Evolutionary conservation across 64 coral and sea anemone species (phyloP).

Genomic region (Hydrozoanthus tunicans): DNA sequence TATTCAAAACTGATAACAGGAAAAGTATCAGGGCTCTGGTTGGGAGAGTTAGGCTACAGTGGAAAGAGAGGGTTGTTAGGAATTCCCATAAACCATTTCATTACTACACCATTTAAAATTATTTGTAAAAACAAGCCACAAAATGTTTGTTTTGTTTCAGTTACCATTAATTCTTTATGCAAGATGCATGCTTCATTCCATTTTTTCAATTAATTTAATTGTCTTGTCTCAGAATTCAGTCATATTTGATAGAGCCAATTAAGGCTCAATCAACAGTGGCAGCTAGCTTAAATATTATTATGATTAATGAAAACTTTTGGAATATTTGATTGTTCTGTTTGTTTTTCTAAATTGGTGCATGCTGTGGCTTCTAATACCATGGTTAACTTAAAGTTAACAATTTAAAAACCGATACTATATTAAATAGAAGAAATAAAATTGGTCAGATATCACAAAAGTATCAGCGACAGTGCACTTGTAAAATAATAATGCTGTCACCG

Average conservation of each 20-base stretch:
- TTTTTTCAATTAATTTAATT: slow-evolving; percentile 8
- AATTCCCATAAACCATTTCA: neutral
- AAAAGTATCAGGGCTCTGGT: too few relatives aligned
- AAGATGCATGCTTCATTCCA: slow-evolving; percentile 2
- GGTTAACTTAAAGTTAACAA: too few relatives aligned
- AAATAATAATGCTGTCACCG: too few relatives aligned
- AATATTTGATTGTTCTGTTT: too few relatives aligned
- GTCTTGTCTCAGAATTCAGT: slow-evolving; percentile 3
- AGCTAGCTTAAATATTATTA: neutral
- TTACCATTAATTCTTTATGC: neutral
- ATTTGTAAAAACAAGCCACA: slow-evolving; percentile 10
- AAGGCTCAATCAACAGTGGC: neutral
- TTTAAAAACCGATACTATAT: too few relatives aligned
- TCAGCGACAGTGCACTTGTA: too few relatives aligned
- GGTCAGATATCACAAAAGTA: too few relatives aligned
- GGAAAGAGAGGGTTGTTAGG: neutral
- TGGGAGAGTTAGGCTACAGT: too few relatives aligned
- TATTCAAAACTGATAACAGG: too few relatives aligned
- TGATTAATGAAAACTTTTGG: neutral
- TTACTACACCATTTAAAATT: slow-evolving; percentile 5
- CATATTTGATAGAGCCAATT: slow-evolving; percentile 1
- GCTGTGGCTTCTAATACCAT: too few relatives aligned
- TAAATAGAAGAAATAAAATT: too few relatives aligned
- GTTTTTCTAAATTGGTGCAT: too few relatives aligned
- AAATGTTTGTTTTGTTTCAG: neutral